Evolutionary conservation across 1,140 invertebrate genomes (phyloP), one percentile per base, ranked within the genome.

Genomic region (Drosophila persimilis): DNA sequence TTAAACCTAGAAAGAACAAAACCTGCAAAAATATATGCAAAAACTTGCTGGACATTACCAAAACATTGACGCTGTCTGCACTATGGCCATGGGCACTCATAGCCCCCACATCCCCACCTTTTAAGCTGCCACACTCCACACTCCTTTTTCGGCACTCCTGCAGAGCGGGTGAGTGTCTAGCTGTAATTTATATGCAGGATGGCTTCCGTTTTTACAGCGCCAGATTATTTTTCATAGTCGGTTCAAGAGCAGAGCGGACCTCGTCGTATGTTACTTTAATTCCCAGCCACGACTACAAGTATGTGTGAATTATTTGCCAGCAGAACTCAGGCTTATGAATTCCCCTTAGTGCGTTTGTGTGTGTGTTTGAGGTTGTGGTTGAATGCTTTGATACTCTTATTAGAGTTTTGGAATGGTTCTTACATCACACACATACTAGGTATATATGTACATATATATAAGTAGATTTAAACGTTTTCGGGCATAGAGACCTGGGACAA

Each of bases 161-260:
- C 57, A 51, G 29, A 15, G 46, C 47, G 17, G 46, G 45, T 45
- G 45, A 48, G 35, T 47, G 29, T 59, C 29, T 59, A 50, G 41
- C 22, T 51, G 48, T 61, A 61, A 61, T 61, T 61, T 61, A 61
- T 61, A 61, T 61, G 58, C 58, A 61, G 58, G 17, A 61, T 52
- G 48, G 58, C 58, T 61, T 61, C 58, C 58, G 58, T 61, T 61
- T 61, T 53, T 61, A 61, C 58, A 51, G 48, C 58, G 39, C 53
- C 48, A 61, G 58, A 61, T 61, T 61, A 52, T 51, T 52, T 61
- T 61, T 61, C 58, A 61, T 61, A 24, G 48, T 52, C 58, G 46
- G 43, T 51, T 61, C 58, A 52, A 52, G 48, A 52, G 17, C 50
- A 39, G 17, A n/a, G 11, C 11, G 5, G 3, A 13, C 44, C n/a